Evolutionary conservation across 1,140 invertebrate species (phyloP), one percentile per base, ranked within the genome.

Genomic region (Hyposmocoma kahamanoa): DNA sequence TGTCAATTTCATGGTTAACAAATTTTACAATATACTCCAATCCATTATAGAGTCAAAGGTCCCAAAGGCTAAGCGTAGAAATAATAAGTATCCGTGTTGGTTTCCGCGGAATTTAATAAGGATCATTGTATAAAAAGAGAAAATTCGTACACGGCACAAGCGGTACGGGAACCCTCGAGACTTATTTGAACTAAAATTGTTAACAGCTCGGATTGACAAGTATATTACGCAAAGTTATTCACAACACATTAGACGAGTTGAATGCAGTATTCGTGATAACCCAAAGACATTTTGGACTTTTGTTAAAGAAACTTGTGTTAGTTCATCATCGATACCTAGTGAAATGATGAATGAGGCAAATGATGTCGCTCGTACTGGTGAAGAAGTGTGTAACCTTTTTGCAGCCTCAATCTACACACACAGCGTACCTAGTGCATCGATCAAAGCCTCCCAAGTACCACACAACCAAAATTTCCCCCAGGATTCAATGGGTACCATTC

Each of bases 201-300:
- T 47, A 13, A 34, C 8, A 3, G 20, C 34, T 24, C 11, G 44
- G 4, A 9, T 17, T 15, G 17, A 34, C 20, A 47, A 22, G 22
- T 10, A 36, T 20, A 22, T n/a, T 5, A 34, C 1, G 6, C 1
- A 18, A 6, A 36, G 44, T 19, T 34, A 47, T 22, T 1, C 2
- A 11, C 1, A 9, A 1, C 36, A 47, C 36, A 47, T 22, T 2
- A 19, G 4, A 11, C 6, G 20, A n/a, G n/a, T 38, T 10, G 44
- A 47, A 36, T 20, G 8, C 4, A 11, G 19, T 15, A 5, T 47
- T 10, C 10, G 6, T 21, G 17, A 8, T 10, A 36, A 47, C 24
- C 19, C 18, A 6, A 47, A 47, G 36, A 26, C 3, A 4, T 47
- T 47, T 22, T 47, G 44, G 44, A 22, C 30, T 2, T 47, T 47